Percentiles rank a stretch among this genome's conserved stretches.
These are phyloP conservation scores for Pyrrhosoma nymphula DNA, from an alignment of 2,888 invertebrate genomes.

Conservation along the genomic window DNA sequence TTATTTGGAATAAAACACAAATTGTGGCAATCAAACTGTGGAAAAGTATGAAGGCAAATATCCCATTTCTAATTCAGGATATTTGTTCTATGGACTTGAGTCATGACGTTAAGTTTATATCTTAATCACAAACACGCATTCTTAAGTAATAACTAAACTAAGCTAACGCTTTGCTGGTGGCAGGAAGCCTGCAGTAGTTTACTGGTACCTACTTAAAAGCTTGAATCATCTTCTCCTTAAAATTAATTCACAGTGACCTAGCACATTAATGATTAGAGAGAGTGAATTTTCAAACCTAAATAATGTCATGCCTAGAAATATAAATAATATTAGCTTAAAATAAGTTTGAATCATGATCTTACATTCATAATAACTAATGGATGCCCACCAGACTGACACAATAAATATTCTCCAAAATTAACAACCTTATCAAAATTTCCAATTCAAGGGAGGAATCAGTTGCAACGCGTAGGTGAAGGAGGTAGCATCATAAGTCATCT, in stretches of 20 bases:
- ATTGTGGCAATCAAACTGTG: neutral
- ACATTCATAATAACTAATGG: neutral
- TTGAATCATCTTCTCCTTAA: neutral
- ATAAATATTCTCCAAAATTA: slow-evolving; percentile 21
- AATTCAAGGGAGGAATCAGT: slow-evolving; percentile 44
- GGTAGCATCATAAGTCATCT: slow-evolving; percentile 52
- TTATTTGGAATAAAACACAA: neutral
- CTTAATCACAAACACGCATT: neutral
- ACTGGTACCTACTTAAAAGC: neutral
- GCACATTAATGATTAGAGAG: neutral
- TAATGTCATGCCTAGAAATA: neutral
- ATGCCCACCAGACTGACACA: slow-evolving; percentile 36
- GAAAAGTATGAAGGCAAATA: too few species aligned
- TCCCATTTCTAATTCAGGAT: too few species aligned
- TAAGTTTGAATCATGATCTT: slow-evolving; percentile 21
- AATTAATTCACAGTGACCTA: neutral
- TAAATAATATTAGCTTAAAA: neutral
- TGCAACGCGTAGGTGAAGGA: slow-evolving; percentile 40
- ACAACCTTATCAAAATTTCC: neutral
- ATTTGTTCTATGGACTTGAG: too few species aligned
- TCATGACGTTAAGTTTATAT: neutral
- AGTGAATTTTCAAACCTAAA: neutral
- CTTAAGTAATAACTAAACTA: neutral
- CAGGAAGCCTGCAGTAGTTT: neutral
- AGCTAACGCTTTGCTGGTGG: slow-evolving; percentile 20